Conservation (phyloP, 2,888 invertebrate genomes). For the Drosophila quinaria region DNA sequence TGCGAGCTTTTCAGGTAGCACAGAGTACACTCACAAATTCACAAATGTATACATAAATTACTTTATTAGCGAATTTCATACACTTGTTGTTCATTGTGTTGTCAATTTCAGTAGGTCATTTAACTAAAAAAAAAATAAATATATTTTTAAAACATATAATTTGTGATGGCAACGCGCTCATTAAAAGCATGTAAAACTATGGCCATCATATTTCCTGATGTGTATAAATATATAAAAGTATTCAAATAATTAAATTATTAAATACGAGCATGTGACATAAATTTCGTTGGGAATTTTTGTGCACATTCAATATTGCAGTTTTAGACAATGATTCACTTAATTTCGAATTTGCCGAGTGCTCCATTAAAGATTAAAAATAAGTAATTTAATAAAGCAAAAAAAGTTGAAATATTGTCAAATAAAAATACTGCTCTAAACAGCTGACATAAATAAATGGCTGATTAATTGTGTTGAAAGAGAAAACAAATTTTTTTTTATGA, state of each 20-base stretch:
- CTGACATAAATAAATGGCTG: not conserved
- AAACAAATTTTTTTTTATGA: not conserved
- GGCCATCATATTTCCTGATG: conserved; percentile 47
- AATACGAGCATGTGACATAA: not conserved
- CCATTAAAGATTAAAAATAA: too few relatives aligned
- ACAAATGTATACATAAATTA: conserved; percentile 23
- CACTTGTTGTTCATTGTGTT: conserved; percentile 58
- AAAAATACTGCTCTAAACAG: not conserved
- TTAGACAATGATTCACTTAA: not conserved
- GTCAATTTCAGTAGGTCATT: conserved; percentile 52
- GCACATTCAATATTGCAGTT: not conserved
- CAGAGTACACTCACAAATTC: not conserved
- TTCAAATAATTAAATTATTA: conserved; percentile 29
- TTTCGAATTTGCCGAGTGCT: not conserved
- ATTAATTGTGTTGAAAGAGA: not conserved
- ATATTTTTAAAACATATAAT: conserved; percentile 16
- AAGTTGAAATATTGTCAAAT: not conserved
- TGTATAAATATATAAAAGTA: conserved; percentile 37
- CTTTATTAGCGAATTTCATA: conserved; percentile 37
- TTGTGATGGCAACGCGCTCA: conserved; percentile 43
- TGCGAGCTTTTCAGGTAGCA: conserved; percentile 30
- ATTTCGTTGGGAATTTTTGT: conserved; percentile 1
- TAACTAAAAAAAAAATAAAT: conserved; percentile 25
- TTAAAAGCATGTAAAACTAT: conserved; percentile 65
- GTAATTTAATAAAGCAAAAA: not conserved